phyloP scores from a whole-genome alignment of 1,140 invertebrate species.

The Macrobrachium nipponense region DNA sequence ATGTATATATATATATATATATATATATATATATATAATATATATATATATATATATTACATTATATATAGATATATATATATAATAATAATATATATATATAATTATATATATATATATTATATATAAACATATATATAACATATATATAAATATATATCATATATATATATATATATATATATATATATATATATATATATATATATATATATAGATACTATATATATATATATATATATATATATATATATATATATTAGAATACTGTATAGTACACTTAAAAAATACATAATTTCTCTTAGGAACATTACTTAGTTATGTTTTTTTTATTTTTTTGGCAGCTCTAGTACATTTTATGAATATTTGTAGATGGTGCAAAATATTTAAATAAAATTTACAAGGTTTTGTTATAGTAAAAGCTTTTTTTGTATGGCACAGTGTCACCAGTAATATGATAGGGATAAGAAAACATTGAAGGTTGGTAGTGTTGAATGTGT shows the following conservation, averaged over 20 bases:
- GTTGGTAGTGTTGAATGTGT: neutral
- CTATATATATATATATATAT: neutral
- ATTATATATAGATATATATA: conserved; percentile 11
- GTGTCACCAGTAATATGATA: too few species aligned
- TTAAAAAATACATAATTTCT: too few species aligned
- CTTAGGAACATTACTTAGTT: neutral
- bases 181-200: conserved; percentile 24
- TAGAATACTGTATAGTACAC: too few species aligned
- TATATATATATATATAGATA: conserved; percentile 22
- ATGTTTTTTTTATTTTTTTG: too few species aligned
- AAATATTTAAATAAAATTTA: too few species aligned
- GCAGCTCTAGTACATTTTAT: too few species aligned
- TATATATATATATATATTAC: conserved; percentile 2
- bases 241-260: neutral
- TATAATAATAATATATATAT: conserved; percentile 14
- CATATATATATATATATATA: conserved; percentile 24
- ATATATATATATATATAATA: conserved; percentile 24
- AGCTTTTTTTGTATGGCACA: too few species aligned
- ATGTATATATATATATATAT: conserved; percentile 22
- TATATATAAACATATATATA: conserved; percentile 3
- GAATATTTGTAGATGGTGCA: too few species aligned
- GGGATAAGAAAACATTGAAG: neutral
- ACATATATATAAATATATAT: conserved; percentile 15
- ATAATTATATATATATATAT: conserved; percentile 5
- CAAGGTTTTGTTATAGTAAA: too few species aligned